These are phyloP conservation scores for Dorcus parallelipipedus DNA, from an alignment of 2,888 invertebrate species.

Conservation along the genomic window DNA sequence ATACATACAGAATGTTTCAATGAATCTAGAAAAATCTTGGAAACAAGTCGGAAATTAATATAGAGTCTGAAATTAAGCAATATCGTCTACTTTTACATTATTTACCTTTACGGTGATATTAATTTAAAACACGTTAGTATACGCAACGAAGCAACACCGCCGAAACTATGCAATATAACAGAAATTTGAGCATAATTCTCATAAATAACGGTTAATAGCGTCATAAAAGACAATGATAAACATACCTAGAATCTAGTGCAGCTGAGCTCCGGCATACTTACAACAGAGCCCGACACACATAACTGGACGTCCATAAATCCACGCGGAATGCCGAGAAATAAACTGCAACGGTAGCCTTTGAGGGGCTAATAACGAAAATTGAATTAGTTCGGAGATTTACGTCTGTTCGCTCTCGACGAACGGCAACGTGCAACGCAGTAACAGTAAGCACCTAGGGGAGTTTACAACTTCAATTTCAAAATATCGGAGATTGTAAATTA, in stretches of 20 bases:
- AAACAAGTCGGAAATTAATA: too few relatives aligned
- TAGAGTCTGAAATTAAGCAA: too few relatives aligned
- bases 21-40: too few relatives aligned
- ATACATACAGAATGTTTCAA: too few relatives aligned
- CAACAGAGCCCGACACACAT: neutral
- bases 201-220: neutral
- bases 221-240: constrained; percentile 3
- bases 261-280: constrained; percentile 3
- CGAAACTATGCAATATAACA: constrained; percentile 1
- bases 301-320: constrained; percentile 2
- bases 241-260: constrained; percentile 2
- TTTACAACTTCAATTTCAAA: too few relatives aligned
- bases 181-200: constrained; percentile 3
- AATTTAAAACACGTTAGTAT: neutral
- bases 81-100: too few relatives aligned
- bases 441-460: too few relatives aligned
- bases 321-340: constrained; percentile 1
- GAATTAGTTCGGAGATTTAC: constrained; percentile 8
- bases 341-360: constrained; percentile 3
- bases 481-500: too few relatives aligned
- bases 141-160: neutral
- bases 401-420: neutral
- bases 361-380: constrained; percentile 8
- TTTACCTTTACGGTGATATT: neutral
- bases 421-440: neutral